Conservation (phyloP, 2,797 vertebrate species). For the Sebastes umbrosus region DNA sequence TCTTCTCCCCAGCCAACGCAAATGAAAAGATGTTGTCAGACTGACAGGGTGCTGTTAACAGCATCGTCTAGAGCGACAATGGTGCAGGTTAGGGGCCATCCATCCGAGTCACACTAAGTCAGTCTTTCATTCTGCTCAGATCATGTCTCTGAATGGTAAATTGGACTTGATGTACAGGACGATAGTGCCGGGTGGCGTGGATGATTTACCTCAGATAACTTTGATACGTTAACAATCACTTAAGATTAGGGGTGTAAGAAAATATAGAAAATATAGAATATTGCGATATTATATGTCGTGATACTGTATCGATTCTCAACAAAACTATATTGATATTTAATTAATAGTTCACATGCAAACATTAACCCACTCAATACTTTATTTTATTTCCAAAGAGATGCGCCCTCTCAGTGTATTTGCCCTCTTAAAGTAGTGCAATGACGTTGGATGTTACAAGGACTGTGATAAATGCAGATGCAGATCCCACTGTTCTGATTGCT, state of each 20-base stretch:
- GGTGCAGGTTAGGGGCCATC: slow-evolving; percentile 19
- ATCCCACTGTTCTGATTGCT: neutral
- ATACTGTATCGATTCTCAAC: neutral
- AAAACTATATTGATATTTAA: neutral
- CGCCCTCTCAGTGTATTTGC: neutral
- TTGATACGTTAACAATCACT: neutral
- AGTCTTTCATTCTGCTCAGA: slow-evolving; percentile 28
- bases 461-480: neutral
- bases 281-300: rapidly evolving
- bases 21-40: slow-evolving; percentile 63
- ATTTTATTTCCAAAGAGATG: neutral
- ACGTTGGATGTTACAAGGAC: neutral
- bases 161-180: slow-evolving; percentile 3
- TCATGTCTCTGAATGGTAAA: slow-evolving; percentile 3
- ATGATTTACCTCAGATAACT: neutral
- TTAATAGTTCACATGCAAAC: neutral
- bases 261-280: too few species aligned
- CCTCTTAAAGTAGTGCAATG: neutral
- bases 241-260: too few species aligned
- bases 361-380: neutral
- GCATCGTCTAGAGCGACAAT: slow-evolving; percentile 32
- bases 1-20: slow-evolving; percentile 23
- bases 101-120: slow-evolving; percentile 10
- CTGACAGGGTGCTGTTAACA: slow-evolving; percentile 62
- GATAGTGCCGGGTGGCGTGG: neutral